Base-by-base conservation (phyloP, 2,113 vertebrate genomes). In the Butorides virescens region DNA sequence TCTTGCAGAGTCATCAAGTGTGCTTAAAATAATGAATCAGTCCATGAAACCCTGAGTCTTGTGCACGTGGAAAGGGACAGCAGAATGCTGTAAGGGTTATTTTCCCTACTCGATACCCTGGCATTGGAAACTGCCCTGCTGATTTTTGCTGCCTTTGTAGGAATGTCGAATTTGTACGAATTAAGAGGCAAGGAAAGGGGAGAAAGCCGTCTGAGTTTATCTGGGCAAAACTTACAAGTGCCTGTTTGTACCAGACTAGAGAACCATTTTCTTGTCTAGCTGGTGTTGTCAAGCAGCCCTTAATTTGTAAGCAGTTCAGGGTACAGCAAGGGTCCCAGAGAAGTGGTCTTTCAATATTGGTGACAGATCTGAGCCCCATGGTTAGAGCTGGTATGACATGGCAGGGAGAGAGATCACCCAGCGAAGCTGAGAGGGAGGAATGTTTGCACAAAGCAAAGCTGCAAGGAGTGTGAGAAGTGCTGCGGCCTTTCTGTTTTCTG, bases 281-380 rank as follows among this genome's bases (percentile, higher is more conserved):
- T 50, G 9, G 19, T 56, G 86, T 37, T 83, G 34, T 86, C 63
- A 47, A 7, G 39, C 36, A 67, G 49, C 23, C 25, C 18, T 56
- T 25, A 30, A 44, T 55, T 49, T 65, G 22, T 67, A 55, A 34
- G 53, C 27, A 11, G 53, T 10, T 50, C 10, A 46, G 42, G 36
- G 18, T 53, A 37, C 34, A 34, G 29, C 21, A 20, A 30, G 42
- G 29, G 16, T 62, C 55, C 55, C 3, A 2, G 37, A 37, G 15
- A 66, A 75, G 22, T 1, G 0, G 0, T 52, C 49, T 75, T 92
- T 62, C 44, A 34, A 1, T 39, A 16, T 7, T 0, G 0, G 13
- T 36, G 29, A 10, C 12, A 49, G 39, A 68, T 46, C 3, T 50
- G 71, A 50, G 49, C 19, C 15, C 61, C 0, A 1, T 49, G 34